These are phyloP conservation scores for Siniperca chuatsi DNA, from an alignment of 2,113 vertebrate species.

Conservation along the genomic window DNA sequence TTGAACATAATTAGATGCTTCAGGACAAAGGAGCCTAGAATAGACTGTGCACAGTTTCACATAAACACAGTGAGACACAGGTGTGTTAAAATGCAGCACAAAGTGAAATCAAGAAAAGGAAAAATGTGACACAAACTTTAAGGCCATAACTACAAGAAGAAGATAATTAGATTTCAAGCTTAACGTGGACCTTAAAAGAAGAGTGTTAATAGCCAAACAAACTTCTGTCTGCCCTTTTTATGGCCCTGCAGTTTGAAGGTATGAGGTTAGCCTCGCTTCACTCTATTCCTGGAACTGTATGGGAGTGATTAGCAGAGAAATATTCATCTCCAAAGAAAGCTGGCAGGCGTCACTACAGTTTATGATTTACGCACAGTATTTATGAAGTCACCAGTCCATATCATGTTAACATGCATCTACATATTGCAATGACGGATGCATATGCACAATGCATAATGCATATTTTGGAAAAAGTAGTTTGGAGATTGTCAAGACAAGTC, in stretches of 20 bases:
- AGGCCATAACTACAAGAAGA: background rate
- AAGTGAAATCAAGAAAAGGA: background rate
- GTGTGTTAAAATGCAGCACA: background rate
- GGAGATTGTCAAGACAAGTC: too few relatives aligned
- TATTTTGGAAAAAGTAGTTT: too few relatives aligned
- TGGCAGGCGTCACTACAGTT: background rate
- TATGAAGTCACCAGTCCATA: background rate
- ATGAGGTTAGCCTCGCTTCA: background rate
- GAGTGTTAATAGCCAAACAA: background rate
- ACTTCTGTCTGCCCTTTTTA: background rate
- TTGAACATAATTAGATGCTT: slow-evolving; percentile 25
- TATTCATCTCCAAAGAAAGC: background rate
- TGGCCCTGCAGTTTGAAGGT: background rate
- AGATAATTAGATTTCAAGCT: background rate
- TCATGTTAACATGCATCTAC: background rate
- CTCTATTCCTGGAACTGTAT: background rate
- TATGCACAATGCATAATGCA: too few relatives aligned
- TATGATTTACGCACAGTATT: background rate
- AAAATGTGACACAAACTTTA: background rate
- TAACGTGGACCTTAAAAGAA: background rate
- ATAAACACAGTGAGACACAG: background rate
- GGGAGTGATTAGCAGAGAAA: background rate
- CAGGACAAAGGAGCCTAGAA: slow-evolving; percentile 20
- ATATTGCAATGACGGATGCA: too few relatives aligned
- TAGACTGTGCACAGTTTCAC: slow-evolving; percentile 11